A percentile compares a stretch with the other conserved stretches of the same genome.
phyloP scores from a whole-genome alignment of 2,797 vertebrate genomes.

The Odontamblyopus lacepedii region DNA sequence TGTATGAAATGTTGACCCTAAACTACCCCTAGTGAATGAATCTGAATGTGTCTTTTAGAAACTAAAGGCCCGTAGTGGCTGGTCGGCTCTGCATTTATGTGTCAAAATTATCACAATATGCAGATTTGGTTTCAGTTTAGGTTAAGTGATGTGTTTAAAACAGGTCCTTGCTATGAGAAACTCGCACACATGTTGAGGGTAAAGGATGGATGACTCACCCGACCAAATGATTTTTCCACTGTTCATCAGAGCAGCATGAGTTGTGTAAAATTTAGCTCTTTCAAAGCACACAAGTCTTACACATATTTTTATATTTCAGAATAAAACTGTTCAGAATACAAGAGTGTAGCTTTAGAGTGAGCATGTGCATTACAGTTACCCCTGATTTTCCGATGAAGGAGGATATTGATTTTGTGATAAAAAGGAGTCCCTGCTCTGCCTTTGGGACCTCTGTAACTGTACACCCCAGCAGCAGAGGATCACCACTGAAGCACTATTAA shows the following conservation, averaged over 20 bases:
- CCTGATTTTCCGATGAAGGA: constrained; percentile 2
- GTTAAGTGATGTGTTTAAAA: not conserved
- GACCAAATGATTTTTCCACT: constrained; percentile 44
- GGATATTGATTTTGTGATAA: constrained; percentile 5
- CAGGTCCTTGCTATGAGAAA: too few species aligned
- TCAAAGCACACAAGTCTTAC: constrained; percentile 6
- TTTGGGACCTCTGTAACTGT: constrained; percentile 19
- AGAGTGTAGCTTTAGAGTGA: not conserved
- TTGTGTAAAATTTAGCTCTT: constrained; percentile 2
- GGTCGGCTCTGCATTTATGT: not conserved
- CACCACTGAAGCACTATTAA: constrained; percentile 16
- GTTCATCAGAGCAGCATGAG: constrained; percentile 22
- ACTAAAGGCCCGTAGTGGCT: not conserved
- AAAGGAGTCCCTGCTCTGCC: constrained; percentile 7
- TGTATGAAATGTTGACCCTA: not conserved
- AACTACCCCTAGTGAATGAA: not conserved
- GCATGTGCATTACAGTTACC: constrained; percentile 5
- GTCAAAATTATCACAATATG: not conserved
- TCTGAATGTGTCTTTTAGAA: not conserved
- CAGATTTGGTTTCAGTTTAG: not conserved
- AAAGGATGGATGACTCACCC: constrained; percentile 42
- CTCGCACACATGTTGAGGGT: constrained; percentile 20
- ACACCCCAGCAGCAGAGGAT: constrained; percentile 13
- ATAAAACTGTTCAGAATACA: not conserved
- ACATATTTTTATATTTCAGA: not conserved